Evolutionary conservation across 1,140 invertebrate species (phyloP), one percentile per base, ranked within the genome.

Genomic region (Plectus sambesii): DNA sequence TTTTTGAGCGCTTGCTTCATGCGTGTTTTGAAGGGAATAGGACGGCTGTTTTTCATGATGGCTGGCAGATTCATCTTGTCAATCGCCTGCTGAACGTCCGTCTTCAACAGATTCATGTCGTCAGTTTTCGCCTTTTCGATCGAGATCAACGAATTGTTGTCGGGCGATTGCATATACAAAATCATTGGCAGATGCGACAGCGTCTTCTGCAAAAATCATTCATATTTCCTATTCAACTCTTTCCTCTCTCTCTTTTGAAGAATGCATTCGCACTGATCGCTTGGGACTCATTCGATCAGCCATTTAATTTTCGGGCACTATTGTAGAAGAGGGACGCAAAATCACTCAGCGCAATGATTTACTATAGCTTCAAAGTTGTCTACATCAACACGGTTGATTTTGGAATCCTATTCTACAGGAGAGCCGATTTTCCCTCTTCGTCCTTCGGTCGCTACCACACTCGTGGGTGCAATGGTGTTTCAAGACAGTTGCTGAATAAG

Each of bases 1-100:
- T 92, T 87, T 73, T 89, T 83, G 56, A 94, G 42, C 6, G 53
- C 61, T 36, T 59, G 48, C 22, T 62, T 61, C 35, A 67, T 50
- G 22, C 61, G 30, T 15, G 25, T 17, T 36, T 42, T 27, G 38
- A 58, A 58, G 12, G 2, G 50, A 29, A 42, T 41, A 24, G 42
- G 54, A 24, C 55, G 45, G 8, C 56, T 46, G 19, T 60, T 58
- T 27, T 58, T 61, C 36, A 54, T n/a, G n/a, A 58, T 36, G 26
- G 59, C 60, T 45, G 44, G 56, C 33, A 51, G 46, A 12, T 43
- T 15, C 37, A 51, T 50, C 9, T 26, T 26, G n/a, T 22, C 15
- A 23, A 23, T 45, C 22, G 12, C 5, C 12, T 50, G 46, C 17
- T 40, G 1, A 26, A 27, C 23, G 36, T 47, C 22, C 24, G 25